Conservation (phyloP, 2,888 invertebrate genomes). For the Nomada fabriciana region DNA sequence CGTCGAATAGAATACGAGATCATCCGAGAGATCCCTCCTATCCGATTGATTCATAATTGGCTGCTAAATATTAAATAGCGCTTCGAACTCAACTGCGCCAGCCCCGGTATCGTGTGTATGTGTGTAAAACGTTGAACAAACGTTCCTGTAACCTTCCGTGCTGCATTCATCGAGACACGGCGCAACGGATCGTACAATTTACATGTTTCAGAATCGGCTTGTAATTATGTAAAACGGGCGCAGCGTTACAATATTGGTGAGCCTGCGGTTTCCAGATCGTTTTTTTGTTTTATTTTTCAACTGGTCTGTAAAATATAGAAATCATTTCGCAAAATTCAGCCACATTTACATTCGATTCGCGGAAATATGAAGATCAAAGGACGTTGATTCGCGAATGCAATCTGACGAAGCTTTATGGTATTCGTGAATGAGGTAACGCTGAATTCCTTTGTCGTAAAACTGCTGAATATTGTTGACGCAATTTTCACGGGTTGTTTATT, state of each 20-base stretch:
- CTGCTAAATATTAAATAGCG: conserved; percentile 59
- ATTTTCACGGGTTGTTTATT: not conserved
- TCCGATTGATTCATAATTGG: conserved; percentile 63
- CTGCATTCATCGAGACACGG: conserved; percentile 19
- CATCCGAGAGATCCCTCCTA: conserved; percentile 42
- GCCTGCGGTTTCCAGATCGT: conserved; percentile 11
- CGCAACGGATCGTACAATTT: conserved; percentile 47
- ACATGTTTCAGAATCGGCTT: conserved; percentile 49
- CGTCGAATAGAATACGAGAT: conserved; percentile 64
- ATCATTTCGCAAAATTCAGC: too few relatives aligned
- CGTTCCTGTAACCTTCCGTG: conserved; percentile 22
- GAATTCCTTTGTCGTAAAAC: not conserved
- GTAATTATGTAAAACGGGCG: conserved; percentile 50
- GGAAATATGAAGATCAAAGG: not conserved
- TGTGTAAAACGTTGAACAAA: conserved; percentile 38
- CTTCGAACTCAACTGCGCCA: conserved; percentile 43
- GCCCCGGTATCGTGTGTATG: not conserved
- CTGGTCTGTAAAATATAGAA: too few relatives aligned
- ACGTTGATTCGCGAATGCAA: not conserved
- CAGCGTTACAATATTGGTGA: conserved; percentile 15
- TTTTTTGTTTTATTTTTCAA: too few relatives aligned
- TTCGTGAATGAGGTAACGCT: not conserved
- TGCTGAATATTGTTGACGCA: not conserved
- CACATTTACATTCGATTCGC: not conserved
- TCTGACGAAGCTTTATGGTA: not conserved